These are phyloP conservation scores for Microtus montanus DNA, from an alignment of 2,113 vertebrate genomes.

Conservation along the genomic window DNA sequence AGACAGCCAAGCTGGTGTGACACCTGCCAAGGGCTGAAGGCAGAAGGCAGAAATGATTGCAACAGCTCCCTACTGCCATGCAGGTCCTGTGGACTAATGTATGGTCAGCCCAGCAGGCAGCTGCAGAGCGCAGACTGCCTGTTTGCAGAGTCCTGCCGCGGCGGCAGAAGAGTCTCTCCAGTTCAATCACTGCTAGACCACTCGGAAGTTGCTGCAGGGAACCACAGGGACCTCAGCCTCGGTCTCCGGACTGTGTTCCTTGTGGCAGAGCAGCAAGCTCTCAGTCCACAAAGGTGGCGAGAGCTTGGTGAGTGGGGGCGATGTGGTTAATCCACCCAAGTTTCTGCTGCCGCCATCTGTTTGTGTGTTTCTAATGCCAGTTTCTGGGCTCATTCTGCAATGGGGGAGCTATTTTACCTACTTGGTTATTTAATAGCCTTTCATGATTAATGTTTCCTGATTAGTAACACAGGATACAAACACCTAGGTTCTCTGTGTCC, in stretches of 20 bases:
- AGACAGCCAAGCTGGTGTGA: not conserved
- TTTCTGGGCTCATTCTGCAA: not conserved
- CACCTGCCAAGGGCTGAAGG: not conserved
- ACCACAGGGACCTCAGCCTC: not conserved
- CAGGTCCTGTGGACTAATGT: not conserved
- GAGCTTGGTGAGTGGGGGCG: not conserved
- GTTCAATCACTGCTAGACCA: not conserved
- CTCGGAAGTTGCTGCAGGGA: not conserved
- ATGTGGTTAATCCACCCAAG: not conserved
- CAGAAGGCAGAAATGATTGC: not conserved
- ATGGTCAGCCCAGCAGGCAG: not conserved
- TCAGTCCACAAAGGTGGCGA: no score
- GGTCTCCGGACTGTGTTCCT: not conserved
- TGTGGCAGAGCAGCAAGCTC: not conserved
- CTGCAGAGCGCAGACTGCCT: not conserved
- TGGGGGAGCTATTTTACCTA: not conserved
- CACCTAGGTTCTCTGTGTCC: not conserved
- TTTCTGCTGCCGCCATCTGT: not conserved
- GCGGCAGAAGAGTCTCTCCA: not conserved
- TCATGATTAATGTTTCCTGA: not conserved
- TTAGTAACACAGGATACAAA: not conserved
- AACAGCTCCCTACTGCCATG: not conserved
- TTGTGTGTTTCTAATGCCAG: not conserved
- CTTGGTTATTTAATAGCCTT: not conserved
- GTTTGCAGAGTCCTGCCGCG: not conserved